Percentiles rank a stretch among this genome's conserved stretches.
These are phyloP conservation scores for Seriola rivoliana DNA, from an alignment of 2,113 vertebrate species.

Conservation along the genomic window DNA sequence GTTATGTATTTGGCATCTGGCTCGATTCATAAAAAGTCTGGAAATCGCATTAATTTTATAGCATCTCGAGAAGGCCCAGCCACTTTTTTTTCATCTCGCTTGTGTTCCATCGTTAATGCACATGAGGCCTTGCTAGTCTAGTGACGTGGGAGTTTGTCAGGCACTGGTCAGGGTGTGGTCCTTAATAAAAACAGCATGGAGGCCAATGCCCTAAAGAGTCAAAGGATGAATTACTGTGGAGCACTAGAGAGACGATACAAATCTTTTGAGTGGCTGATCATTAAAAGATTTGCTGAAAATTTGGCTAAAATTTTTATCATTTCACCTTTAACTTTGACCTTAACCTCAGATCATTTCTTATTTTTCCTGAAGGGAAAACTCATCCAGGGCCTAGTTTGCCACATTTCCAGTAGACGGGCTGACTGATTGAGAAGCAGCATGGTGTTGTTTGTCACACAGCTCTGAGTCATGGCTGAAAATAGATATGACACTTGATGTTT, in stretches of 20 bases:
- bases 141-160: slow-evolving; percentile 75
- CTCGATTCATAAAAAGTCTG: slow-evolving; percentile 85
- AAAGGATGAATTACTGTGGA: slow-evolving; percentile 50
- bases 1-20: slow-evolving; percentile 89
- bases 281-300: slow-evolving; percentile 35
- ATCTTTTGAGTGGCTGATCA: slow-evolving; percentile 27
- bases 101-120: slow-evolving; percentile 76
- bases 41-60: slow-evolving; percentile 87
- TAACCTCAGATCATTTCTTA: slow-evolving; percentile 58
- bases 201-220: slow-evolving; percentile 55
- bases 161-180: slow-evolving; percentile 77
- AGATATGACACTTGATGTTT: slow-evolving; percentile 81
- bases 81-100: slow-evolving; percentile 66
- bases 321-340: slow-evolving; percentile 62
- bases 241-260: neutral
- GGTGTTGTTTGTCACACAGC: slow-evolving; percentile 80
- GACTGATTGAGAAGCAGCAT: slow-evolving; percentile 78
- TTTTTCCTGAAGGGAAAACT: slow-evolving; percentile 58
- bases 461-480: slow-evolving; percentile 79
- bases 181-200: slow-evolving; percentile 70
- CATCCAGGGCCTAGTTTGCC: slow-evolving; percentile 60
- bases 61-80: slow-evolving; percentile 71
- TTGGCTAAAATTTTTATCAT: slow-evolving; percentile 44
- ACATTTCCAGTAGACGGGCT: slow-evolving; percentile 61
- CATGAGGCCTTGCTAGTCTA: slow-evolving; percentile 57